These are phyloP conservation scores for Drosophila nasuta DNA, from an alignment of 1,140 invertebrate genomes.

Conservation along the genomic window DNA sequence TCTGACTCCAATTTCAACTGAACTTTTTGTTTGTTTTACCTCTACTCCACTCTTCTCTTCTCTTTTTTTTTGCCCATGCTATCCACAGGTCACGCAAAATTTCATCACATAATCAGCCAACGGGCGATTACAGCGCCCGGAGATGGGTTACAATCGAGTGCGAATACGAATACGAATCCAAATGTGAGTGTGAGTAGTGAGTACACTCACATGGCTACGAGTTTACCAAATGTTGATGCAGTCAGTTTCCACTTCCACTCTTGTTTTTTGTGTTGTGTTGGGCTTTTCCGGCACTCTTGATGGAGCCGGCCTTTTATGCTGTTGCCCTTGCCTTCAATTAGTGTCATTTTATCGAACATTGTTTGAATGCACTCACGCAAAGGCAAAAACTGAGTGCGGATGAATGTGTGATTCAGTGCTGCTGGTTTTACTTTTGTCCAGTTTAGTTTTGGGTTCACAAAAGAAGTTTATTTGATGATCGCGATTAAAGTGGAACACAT, in stretches of 20 bases:
- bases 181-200: background rate
- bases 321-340: slow-evolving; percentile 82
- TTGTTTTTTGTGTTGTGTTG: slow-evolving; percentile 27
- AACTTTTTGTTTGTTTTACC: slow-evolving; percentile 10
- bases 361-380: slow-evolving; percentile 55
- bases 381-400: slow-evolving; percentile 20
- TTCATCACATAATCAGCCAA: slow-evolving; percentile 79
- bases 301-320: slow-evolving; percentile 46
- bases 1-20: slow-evolving; percentile 23
- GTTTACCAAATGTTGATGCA: slow-evolving; percentile 37
- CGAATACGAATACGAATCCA: slow-evolving; percentile 13
- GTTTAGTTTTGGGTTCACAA: background rate
- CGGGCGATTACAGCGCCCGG: slow-evolving; percentile 56
- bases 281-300: slow-evolving; percentile 64
- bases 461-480: too few relatives aligned
- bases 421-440: background rate
- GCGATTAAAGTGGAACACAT: too few relatives aligned
- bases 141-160: slow-evolving; percentile 26
- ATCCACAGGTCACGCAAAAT: slow-evolving; percentile 78
- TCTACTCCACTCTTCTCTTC: background rate
- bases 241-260: slow-evolving; percentile 60
- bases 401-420: slow-evolving; percentile 8
- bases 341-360: slow-evolving; percentile 73
- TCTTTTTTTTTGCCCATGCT: slow-evolving; percentile 46
- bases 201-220: slow-evolving; percentile 2